These are phyloP conservation scores for Paedocypris micromegethes DNA, from an alignment of 2,797 vertebrate genomes.

Conservation along the genomic window DNA sequence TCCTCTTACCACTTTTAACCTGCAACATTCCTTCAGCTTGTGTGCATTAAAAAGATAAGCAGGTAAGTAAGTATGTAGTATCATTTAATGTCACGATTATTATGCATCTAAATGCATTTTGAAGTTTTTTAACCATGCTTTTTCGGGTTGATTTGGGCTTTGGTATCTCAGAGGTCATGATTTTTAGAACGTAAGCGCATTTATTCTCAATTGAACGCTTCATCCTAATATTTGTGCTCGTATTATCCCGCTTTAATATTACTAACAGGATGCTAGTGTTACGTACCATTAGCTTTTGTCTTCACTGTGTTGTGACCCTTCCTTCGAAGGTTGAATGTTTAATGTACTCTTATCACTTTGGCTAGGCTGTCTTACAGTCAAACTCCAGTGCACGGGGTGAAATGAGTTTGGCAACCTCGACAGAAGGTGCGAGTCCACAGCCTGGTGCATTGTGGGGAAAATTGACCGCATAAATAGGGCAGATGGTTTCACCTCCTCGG, in stretches of 20 bases:
- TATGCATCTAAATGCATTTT: too few species aligned
- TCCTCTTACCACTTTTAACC: conserved; percentile 62
- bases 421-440: conserved; percentile 66
- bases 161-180: too few species aligned
- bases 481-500: conserved; percentile 77
- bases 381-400: conserved; percentile 74
- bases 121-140: too few species aligned
- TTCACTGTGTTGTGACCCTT: conserved; percentile 71
- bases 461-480: conserved; percentile 76
- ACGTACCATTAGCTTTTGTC: conserved; percentile 71
- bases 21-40: not conserved
- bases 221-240: not conserved
- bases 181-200: too few species aligned
- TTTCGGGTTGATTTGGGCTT: too few species aligned
- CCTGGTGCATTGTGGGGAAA: conserved; percentile 72
- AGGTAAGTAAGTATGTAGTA: too few species aligned
- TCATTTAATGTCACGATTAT: too few species aligned
- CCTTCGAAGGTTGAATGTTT: conserved; percentile 68
- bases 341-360: conserved; percentile 73
- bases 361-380: conserved; percentile 74
- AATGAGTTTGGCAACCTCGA: conserved; percentile 80
- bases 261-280: conserved; percentile 50
- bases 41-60: too few species aligned
- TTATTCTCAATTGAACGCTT: too few species aligned
- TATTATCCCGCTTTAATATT: conserved; percentile 11